These are phyloP conservation scores for Acipenser oxyrinchus DNA, from an alignment of 2,797 vertebrate genomes.

Conservation along the genomic window DNA sequence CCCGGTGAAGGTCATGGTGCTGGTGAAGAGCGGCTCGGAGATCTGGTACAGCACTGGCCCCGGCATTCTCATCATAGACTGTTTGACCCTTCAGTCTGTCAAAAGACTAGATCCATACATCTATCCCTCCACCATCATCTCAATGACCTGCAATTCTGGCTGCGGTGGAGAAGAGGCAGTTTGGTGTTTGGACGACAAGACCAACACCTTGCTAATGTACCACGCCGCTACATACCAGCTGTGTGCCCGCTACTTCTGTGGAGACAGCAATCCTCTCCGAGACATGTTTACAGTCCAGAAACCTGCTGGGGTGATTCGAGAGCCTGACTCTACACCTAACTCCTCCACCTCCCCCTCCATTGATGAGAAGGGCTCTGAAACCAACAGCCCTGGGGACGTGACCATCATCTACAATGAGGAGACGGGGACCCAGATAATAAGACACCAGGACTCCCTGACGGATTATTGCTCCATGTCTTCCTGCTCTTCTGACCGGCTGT, in stretches of 20 bases:
- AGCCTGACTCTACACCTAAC: too few species aligned
- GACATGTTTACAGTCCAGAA: conserved; percentile 71
- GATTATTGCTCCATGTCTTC: conserved; percentile 83
- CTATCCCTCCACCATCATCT: conserved; percentile 58
- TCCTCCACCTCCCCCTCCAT: not conserved
- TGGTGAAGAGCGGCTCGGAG: conserved; percentile 67
- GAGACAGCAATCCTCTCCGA: conserved; percentile 73
- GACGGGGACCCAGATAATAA: conserved; percentile 79
- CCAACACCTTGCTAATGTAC: conserved; percentile 78
- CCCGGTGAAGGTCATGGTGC: conserved; percentile 72
- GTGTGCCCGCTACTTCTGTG: conserved; percentile 83
- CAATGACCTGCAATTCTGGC: conserved; percentile 63
- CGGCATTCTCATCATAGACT: conserved; percentile 75
- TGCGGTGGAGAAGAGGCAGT: conserved; percentile 78
- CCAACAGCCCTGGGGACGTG: conserved; percentile 31
- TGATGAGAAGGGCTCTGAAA: not conserved
- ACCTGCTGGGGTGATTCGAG: conserved; percentile 23
- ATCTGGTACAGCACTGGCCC: conserved; percentile 92
- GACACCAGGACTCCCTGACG: conserved; percentile 76
- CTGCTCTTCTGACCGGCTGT: conserved; percentile 46
- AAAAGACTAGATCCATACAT: conserved; percentile 74
- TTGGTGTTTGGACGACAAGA: conserved; percentile 79
- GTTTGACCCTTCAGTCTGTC: conserved; percentile 56
- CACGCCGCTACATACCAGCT: conserved; percentile 73
- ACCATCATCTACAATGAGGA: conserved; percentile 69